Base-by-base conservation (phyloP, 2,888 invertebrate genomes). In the Andrena camellia region DNA sequence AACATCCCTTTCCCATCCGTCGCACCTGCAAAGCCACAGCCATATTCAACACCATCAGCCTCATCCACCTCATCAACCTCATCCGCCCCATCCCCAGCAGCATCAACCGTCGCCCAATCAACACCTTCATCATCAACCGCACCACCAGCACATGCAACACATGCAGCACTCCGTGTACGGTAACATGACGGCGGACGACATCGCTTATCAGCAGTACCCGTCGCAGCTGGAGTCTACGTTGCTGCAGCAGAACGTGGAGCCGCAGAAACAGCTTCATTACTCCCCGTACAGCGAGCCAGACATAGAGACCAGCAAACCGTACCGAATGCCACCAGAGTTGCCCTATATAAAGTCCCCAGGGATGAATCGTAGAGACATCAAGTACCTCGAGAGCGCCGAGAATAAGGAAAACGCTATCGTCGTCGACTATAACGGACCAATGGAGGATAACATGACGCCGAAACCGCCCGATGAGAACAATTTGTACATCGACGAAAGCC, bases 301-400 rank as follows among this genome's bases (percentile, higher is more conserved):
- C 2, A 85, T 88, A 29, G 92, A 92, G 57, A 76, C 88, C 1
- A 90, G 84, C 33, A 92, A 93, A 77, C 86, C 93, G 0, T 93
- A 92, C 62, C 91, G 92, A 84, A 93, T 93, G 92, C 92, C 93
- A 8, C 86, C 92, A 1, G 93, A 93, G 64, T 85, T 94, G 73
- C 92, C 93, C 0, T 93, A 91, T 68, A 94, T 94, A 10, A 94
- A 94, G 60, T 94, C 94, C 0, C 93, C 94, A 0, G 92, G 93
- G 1, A 92, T 92, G 90, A 94, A 93, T 86, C 90, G 93, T 29
- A 90, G 94, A n/a, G 94, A 92, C 59, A 87, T 94, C 13, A 93
- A 94, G 70, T 93, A 93, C 73, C 89, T 93, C 2, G 93, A 94
- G 42, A 92, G 91, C 20, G 93, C 93, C 0, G 94, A 94, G 31